Base-by-base conservation (phyloP, 2,113 vertebrate species). In the Nothoprocta perdicaria region DNA sequence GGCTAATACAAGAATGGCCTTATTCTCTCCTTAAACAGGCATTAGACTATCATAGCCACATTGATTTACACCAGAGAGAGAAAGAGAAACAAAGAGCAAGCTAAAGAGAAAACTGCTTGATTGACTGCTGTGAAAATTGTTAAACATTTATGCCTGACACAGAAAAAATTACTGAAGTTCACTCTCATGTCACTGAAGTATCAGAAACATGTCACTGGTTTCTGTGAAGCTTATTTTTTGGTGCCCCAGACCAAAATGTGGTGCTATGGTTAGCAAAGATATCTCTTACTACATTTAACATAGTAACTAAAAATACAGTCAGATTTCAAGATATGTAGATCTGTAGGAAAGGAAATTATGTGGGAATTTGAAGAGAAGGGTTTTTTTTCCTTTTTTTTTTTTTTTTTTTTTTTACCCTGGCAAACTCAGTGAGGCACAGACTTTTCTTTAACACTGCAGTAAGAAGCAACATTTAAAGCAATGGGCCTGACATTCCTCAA, bases 71-170 rank as follows among this genome's bases (percentile, higher is more conserved):
- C 19, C 48, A 46, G 23, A 60, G 18, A 75, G 8, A 76, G 16
- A 75, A 9, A 76, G 15, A 68, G 10, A 66, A 75, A 65, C 17
- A 61, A 69, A 45, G 55, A 40, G 60, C 15, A 75, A 67, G 26
- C 17, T 68, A 35, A 73, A 89, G 84, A 77, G 41, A 86, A 83
- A 53, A 10, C 78, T 24, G 0, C 17, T 86, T 91, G 65, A 58
- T 45, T 24, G 69, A 80, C 41, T 92, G 48, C 57, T 88, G 58
- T 66, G 68, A 92, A 94, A 85, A 91, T 66, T 67, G 46, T 88
- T 92, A 84, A 95, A 93, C 40, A 79, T 53, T 65, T 52, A 90
- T 38, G 8, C 29, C 57, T 86, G 69, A 84, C 48, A 63, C 5
- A 13, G 43, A 91, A 78, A 76, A 82, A 80, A 87, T 80, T 78